Evolutionary conservation across 2,888 invertebrate species (phyloP), one percentile per base, ranked within the genome.

Genomic region (Hypselothyrea guttata): DNA sequence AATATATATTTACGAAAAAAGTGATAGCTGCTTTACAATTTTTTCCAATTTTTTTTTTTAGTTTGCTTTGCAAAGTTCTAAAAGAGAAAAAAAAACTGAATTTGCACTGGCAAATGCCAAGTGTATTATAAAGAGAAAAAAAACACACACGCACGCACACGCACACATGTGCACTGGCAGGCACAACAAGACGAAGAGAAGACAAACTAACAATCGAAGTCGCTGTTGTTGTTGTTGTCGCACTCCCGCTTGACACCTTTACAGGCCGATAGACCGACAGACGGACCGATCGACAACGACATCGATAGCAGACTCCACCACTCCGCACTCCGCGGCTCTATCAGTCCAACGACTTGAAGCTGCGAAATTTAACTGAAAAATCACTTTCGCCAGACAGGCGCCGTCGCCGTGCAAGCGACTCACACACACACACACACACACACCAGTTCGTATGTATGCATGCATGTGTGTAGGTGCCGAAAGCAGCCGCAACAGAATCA

Each of bases 361-460:
- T 70, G 60, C 58, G 52, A 68, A 76, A 74, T 71, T 46, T 79
- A 71, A 74, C 71, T 74, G 63, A 72, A 81, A 77, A 78, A 78
- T 71, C 79, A 78, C 79, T 79, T 79, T 79, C 78, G 78, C 78
- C 79, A 75, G 71, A 70, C 70, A 70, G 70, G 73, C 70, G 70
- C 70, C 70, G 70, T 62, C 73, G 68, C 73, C 68, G 73, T 72
- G 68, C 73, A 58, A 67, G 56, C 49, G 37, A 62, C 57, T 47
- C 49, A 51, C 58, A 51, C 56, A 55, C 41, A 60, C 46, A 54
- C 22, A 34, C n/a, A 51, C 41, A 31, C 13, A 16, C 22, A 54
- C 15, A 30, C 35, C 44, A 42, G 30, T 18, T 22, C 31, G 33
- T 37, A 47, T 44, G 30, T 38, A 42, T 41, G 37, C 41, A 46